phyloP scores from a whole-genome alignment of 1,140 invertebrate species.

The Drosophila simulans region DNA sequence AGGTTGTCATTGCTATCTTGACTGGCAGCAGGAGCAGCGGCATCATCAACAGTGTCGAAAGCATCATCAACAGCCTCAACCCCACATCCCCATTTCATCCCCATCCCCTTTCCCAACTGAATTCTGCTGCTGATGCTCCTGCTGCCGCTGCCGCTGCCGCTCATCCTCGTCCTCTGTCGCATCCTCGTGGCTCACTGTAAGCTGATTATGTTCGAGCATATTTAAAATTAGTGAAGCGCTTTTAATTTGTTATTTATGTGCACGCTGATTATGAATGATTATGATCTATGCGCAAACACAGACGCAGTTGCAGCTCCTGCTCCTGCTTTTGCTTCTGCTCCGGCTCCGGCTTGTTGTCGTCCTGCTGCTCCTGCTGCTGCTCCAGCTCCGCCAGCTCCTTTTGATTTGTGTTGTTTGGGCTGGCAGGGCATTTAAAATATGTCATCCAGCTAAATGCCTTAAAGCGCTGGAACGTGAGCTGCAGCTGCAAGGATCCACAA shows the following conservation, averaged over 20 bases:
- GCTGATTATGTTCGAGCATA: constrained; percentile 83
- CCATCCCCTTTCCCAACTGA: background rate
- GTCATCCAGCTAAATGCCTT: constrained; percentile 79
- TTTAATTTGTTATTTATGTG: constrained; percentile 84
- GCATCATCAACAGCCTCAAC: constrained; percentile 34
- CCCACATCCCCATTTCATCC: background rate
- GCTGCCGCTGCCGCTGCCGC: no score
- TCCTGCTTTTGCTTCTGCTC: background rate
- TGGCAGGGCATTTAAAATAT: constrained; percentile 79
- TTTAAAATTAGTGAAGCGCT: constrained; percentile 83
- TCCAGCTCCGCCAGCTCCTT: constrained; percentile 37
- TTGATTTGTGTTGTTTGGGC: constrained; percentile 78
- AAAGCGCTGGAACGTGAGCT: constrained; percentile 70
- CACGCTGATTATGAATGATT: constrained; percentile 83
- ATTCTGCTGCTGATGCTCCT: background rate
- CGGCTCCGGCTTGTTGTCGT: background rate
- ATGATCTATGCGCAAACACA: constrained; percentile 81
- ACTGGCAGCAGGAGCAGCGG: constrained; percentile 51
- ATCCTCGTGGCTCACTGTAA: constrained; percentile 53
- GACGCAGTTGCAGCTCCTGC: constrained; percentile 39
- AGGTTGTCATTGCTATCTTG: constrained; percentile 79
- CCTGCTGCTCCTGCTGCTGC: background rate
- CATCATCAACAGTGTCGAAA: constrained; percentile 50
- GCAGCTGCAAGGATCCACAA: constrained; percentile 31
- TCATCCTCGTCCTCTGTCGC: constrained; percentile 20